A percentile compares a stretch with the other conserved stretches of the same genome.
phyloP scores from a whole-genome alignment of 2,888 invertebrate species.

The Ormyrus labotus region DNA sequence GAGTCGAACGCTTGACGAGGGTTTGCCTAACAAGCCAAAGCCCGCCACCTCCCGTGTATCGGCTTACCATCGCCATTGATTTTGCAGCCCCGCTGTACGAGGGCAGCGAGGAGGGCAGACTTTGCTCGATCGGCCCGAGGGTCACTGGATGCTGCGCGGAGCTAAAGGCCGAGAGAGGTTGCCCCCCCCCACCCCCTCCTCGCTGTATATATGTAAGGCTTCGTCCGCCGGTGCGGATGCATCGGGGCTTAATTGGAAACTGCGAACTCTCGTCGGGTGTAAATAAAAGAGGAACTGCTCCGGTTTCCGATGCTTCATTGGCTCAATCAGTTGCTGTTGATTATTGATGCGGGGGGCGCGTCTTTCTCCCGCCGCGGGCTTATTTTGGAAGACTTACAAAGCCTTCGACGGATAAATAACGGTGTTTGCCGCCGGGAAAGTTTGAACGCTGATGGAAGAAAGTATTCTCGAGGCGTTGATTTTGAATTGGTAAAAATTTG shows the following conservation, averaged over 20 bases:
- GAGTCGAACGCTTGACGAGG: constrained; percentile 40
- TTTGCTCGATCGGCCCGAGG: constrained; percentile 19
- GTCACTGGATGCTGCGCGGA: constrained; percentile 11
- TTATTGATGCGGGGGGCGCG: too few relatives aligned
- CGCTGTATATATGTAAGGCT: not conserved
- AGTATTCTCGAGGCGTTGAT: too few relatives aligned
- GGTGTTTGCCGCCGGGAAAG: too few relatives aligned
- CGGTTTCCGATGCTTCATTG: not conserved
- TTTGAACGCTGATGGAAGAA: too few relatives aligned
- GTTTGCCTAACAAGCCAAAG: constrained; percentile 37
- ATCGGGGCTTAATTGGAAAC: not conserved
- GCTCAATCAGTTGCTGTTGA: too few relatives aligned
- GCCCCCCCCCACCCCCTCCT: not conserved
- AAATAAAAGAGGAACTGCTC: too few relatives aligned
- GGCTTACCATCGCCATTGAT: constrained; percentile 44
- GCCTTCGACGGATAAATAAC: too few relatives aligned
- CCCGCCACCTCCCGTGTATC: constrained; percentile 32
- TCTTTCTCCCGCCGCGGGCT: too few relatives aligned
- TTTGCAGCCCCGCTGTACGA: not conserved
- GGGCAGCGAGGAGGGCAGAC: not conserved
- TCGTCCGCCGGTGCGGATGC: not conserved
- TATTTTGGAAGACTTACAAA: too few relatives aligned
- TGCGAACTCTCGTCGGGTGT: too few relatives aligned
- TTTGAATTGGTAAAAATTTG: too few relatives aligned
- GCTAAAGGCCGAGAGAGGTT: not conserved